Evolutionary conservation across 2,888 invertebrate genomes (phyloP).

Genomic region (Tetragonisca angustula): DNA sequence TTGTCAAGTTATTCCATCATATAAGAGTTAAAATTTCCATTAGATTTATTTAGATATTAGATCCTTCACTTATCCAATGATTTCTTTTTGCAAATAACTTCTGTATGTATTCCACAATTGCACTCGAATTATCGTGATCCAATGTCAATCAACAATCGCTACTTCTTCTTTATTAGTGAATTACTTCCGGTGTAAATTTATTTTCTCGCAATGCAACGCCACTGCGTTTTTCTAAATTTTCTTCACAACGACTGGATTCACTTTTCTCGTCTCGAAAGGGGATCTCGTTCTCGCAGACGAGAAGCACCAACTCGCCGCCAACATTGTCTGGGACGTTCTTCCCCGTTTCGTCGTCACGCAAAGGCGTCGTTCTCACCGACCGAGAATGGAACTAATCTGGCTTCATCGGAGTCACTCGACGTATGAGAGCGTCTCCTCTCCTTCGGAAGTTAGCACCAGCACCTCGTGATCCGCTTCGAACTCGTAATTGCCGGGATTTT

Average conservation of each 20-base stretch:
- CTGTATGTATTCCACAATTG: no score
- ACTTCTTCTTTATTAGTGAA: no score
- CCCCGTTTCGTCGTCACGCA: constrained; percentile 38
- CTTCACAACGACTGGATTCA: background rate
- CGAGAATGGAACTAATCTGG: constrained; percentile 63
- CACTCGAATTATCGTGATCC: no score
- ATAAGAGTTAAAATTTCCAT: no score
- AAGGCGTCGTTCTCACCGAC: constrained; percentile 33
- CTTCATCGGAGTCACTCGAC: constrained; percentile 68
- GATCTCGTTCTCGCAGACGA: background rate
- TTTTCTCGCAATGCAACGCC: background rate
- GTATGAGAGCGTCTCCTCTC: constrained; percentile 12
- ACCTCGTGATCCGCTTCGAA: constrained; percentile 42
- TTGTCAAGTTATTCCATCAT: no score
- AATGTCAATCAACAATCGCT: no score
- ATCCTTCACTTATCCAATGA: no score
- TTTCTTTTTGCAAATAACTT: no score
- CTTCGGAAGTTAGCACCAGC: constrained; percentile 62
- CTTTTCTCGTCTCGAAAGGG: constrained; percentile 12
- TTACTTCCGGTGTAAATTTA: no score
- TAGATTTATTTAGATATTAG: no score
- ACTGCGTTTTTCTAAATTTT: constrained; percentile 7
- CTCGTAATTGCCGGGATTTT: constrained; percentile 41
- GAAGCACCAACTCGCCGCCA: constrained; percentile 2
- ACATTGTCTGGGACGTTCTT: constrained; percentile 28